Evolutionary conservation across 2,888 invertebrate genomes (phyloP), one percentile per base, ranked within the genome.

Genomic region (Chrysomela aeneicollis): DNA sequence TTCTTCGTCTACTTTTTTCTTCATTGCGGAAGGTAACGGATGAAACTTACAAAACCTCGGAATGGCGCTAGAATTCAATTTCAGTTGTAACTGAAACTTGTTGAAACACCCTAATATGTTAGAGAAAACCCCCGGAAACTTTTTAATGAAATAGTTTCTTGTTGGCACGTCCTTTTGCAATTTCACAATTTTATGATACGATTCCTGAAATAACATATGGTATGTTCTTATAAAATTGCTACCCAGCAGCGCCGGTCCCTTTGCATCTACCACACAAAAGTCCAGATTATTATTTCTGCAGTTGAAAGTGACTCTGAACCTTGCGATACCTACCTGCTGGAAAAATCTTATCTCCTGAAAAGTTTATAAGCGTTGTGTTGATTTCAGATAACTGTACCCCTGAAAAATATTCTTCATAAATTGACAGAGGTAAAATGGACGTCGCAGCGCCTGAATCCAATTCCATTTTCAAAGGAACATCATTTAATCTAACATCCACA

Each of bases 161-260:
- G n/a, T n/a, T n/a, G n/a, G n/a, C n/a, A n/a, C n/a, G n/a, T n/a
- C n/a, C n/a, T n/a, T n/a, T n/a, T n/a, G n/a, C n/a, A n/a, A n/a
- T n/a, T n/a, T n/a, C n/a, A n/a, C n/a, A n/a, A n/a, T n/a, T 51
- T 51, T 10, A 49, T 49, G 12, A 49, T 50, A 5, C 49, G 19
- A 4, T 49, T 49, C 49, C 21, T 49, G 49, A 49, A 49, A 49
- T 4, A 5, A 19, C 49, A 49, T 49, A 18, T 50, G 19, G 12
- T 8, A 49, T 18, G n/a, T 49, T 4, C 49, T 17, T 18, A 51
- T 21, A 15, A 51, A 51, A 12, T 21, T 51, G 19, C 26, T 22
- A 10, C 51, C 51, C 22, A 21, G 50, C 19, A 50, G 50, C n/a
- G 51, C 26, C n/a, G 51, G 26, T 12, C 51, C 22, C 10, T 51